Base-by-base conservation (phyloP, 2,797 vertebrate species). In the Loriculus beryllinus region DNA sequence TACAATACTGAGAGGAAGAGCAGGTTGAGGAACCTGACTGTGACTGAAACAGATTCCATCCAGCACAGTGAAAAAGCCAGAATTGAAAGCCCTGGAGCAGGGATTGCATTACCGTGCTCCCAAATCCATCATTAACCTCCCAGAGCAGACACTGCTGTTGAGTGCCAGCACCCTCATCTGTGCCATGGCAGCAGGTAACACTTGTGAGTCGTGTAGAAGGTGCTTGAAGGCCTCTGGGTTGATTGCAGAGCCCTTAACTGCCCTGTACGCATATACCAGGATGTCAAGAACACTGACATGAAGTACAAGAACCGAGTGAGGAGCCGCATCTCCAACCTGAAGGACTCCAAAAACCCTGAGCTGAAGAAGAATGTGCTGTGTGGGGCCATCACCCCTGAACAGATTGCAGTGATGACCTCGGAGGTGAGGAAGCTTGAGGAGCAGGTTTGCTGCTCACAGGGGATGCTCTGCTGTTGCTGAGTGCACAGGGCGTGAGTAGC, bases 281-380 rank as follows among this genome's bases (percentile, higher is more conserved):
- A 99, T 13, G 98, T 99, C 49, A 98, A 98, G 92, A 98, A 98
- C 67, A 99, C 99, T 0, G 99, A 99, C 87, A 97, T 99, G 93
- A 99, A 99, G 70, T 99, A 99, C 88, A 99, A 99, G 95, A 97
- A 98, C 45, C 98, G 99, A 0, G 98, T 99, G 52, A 98, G 99
- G 90, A 99, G 99, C 97, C 98, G 99, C 33, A 98, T 99, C 97
- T 99, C 99, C 35, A 99, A 99, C 93, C 98, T 99, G 71, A 99
- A 99, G 97, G 99, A 99, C 91, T 98, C 99, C 88, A 99, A 99
- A 97, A 99, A 99, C 49, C 99, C 99, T 0, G 98, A 98, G 42
- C 98, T 99, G 92, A 98, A 99, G 4, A 98, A 98, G 18, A 99
- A 98, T 0, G 99, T 99, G 54, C 97, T 99, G 31, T 98, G 98